Percentiles rank a stretch among this genome's conserved stretches.
Conservation (phyloP, 2,888 invertebrate genomes). For the Mactromeris polynyma region DNA sequence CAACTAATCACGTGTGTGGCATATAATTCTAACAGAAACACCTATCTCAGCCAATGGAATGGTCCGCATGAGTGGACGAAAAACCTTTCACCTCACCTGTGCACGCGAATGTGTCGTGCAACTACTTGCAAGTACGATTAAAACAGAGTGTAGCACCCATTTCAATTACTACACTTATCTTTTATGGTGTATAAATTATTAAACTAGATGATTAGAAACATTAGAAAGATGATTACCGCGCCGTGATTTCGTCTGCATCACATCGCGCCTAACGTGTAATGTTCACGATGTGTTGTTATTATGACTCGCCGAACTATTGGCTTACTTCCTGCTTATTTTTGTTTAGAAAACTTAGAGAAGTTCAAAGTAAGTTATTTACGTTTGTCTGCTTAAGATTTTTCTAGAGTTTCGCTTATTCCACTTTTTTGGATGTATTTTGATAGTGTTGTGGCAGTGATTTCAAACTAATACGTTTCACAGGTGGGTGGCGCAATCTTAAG, state of each 20-base stretch:
- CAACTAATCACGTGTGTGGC: no score
- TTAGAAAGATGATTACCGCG: background rate
- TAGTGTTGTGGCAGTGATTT: background rate
- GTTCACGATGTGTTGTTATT: background rate
- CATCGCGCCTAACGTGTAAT: background rate
- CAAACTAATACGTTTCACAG: background rate
- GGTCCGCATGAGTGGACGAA: no score
- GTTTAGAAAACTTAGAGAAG: background rate
- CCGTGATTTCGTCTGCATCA: background rate
- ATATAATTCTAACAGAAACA: no score
- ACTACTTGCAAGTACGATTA: background rate
- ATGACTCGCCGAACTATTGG: background rate
- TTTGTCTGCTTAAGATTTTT: background rate
- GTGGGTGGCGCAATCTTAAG: background rate
- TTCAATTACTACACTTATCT: background rate
- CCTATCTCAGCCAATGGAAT: no score
- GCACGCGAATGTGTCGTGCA: no score
- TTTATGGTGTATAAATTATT: background rate
- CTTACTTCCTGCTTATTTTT: slow-evolving; percentile 17
- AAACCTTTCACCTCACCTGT: no score
- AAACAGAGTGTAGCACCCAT: no score
- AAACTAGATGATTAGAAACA: background rate
- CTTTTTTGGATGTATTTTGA: background rate
- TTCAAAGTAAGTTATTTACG: slow-evolving; percentile 13
- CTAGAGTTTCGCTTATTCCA: background rate